A percentile compares a stretch with the other conserved stretches of the same genome.
phyloP scores from a whole-genome alignment of 2,113 vertebrate species.

The Romanogobio albipinnatus region DNA sequence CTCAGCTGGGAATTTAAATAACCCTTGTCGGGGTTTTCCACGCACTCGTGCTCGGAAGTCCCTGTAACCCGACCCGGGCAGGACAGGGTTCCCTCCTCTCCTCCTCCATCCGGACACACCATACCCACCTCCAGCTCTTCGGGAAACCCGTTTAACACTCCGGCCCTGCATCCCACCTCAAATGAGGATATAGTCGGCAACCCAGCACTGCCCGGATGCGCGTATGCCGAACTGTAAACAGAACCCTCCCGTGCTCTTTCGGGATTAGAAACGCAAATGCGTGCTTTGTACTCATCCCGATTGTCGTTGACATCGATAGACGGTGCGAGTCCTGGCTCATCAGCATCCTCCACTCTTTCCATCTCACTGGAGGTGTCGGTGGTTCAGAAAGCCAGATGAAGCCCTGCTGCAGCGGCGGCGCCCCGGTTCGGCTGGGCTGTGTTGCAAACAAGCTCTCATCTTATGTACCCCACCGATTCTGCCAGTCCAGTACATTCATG shows the following conservation, averaged over 20 bases:
- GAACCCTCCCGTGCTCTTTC: not conserved
- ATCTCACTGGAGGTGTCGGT: slow-evolving; percentile 65
- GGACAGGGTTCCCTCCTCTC: slow-evolving; percentile 38
- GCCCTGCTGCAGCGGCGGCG: slow-evolving; percentile 53
- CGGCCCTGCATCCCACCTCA: slow-evolving; percentile 46
- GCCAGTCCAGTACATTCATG: not conserved
- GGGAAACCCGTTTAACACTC: slow-evolving; percentile 70
- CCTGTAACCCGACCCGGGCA: slow-evolving; percentile 44
- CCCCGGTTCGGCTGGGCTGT: slow-evolving; percentile 62
- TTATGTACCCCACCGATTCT: slow-evolving; percentile 45
- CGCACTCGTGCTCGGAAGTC: slow-evolving; percentile 21
- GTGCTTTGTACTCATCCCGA: slow-evolving; percentile 54
- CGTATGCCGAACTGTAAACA: not conserved
- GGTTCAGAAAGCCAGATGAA: slow-evolving; percentile 44
- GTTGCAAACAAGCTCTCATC: slow-evolving; percentile 69
- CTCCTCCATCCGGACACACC: slow-evolving; percentile 40
- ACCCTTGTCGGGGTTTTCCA: slow-evolving; percentile 12
- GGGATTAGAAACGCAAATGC: not conserved
- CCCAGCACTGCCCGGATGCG: not conserved
- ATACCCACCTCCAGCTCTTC: slow-evolving; percentile 55
- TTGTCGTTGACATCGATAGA: slow-evolving; percentile 71
- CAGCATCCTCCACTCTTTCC: slow-evolving; percentile 63
- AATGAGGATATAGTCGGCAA: slow-evolving; percentile 2
- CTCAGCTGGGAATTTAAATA: slow-evolving; percentile 34
- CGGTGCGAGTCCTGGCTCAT: slow-evolving; percentile 54